These are phyloP conservation scores for Hoplodrina blanda DNA, from an alignment of 2,888 invertebrate species.

Conservation along the genomic window DNA sequence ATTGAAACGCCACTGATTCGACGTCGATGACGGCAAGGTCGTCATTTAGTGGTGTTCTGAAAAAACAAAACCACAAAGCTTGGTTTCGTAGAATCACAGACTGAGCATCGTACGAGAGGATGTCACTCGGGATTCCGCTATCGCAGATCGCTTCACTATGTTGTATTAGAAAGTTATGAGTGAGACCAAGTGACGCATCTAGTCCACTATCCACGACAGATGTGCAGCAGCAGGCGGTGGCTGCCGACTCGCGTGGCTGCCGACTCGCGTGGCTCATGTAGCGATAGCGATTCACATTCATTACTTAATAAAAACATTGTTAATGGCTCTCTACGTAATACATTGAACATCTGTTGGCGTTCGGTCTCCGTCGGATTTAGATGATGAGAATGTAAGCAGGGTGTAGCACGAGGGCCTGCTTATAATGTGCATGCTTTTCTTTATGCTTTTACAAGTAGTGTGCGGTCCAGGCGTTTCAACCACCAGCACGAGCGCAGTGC, in stretches of 20 bases:
- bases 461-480: not conserved
- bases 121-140: too few species aligned
- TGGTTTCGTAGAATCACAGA: too few species aligned
- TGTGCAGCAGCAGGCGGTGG: constrained; percentile 14
- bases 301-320: not conserved
- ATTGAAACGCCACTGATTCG: too few species aligned
- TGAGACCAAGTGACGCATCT: not conserved
- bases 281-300: not conserved
- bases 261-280: not conserved
- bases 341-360: constrained; percentile 7
- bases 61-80: too few species aligned
- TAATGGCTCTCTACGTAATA: constrained; percentile 3
- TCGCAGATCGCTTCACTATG: too few species aligned
- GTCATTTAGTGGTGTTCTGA: too few species aligned
- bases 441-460: constrained; percentile 34
- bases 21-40: too few species aligned
- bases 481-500: not conserved
- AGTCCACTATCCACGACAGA: constrained; percentile 8
- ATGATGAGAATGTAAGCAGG: not conserved
- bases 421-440: constrained; percentile 47
- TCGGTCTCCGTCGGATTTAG: not conserved
- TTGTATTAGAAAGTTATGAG: too few species aligned
- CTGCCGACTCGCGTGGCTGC: not conserved
- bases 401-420: constrained; percentile 44
- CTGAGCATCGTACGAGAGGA: too few species aligned